Base-by-base conservation (phyloP, 64 coral and sea anemone genomes). In the Dendronephthya gigantea region DNA sequence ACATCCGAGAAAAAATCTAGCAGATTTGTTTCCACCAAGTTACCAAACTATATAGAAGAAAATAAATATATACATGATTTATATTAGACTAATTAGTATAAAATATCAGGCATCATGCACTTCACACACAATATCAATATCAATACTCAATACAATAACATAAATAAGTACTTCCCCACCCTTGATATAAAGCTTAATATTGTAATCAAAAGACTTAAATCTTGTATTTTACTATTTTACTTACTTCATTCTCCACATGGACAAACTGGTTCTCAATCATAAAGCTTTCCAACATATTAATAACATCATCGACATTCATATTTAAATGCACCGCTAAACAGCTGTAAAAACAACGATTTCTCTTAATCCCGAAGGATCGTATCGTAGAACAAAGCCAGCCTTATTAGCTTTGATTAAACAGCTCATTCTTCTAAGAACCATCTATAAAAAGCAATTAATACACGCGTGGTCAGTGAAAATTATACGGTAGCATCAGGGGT, bases 251-350 rank as follows among this genome's bases (percentile, higher is more conserved):
- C 29, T 79, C n/a, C 25, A 79, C 8, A 17, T 19, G 72, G 15
- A 79, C 29, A 79, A 79, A 19, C 37, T 79, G 72, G 29, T 79
- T 79, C 72, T 39, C 31, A 19, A 79, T 29, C 72, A 79, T 79
- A 34, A 79, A 79, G 6, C 7, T 28, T 34, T 79, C 72, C 29
- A 79, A 29, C 11, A 79, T 79, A 19, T 34, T 35, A 33, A 79
- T 29, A 7, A 79, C 19, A 33, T 39, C 72, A 34, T 39, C 27
- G 16, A 28, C 28, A 12, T 29, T 35, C 19, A 33, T 9, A 30
- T 79, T 39, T 10, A 79, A 79, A 36, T 28, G 29, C 17, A 28
- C 37, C 17, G 27, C 72, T 33, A 39, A 39, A 19, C 28, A 79
- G 19, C 28, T 29, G 29, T 79, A 79, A 39, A 66, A 66, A 66